Evolutionary conservation across 2,113 vertebrate genomes (phyloP).

Genomic region (Erpornis zantholeuca): DNA sequence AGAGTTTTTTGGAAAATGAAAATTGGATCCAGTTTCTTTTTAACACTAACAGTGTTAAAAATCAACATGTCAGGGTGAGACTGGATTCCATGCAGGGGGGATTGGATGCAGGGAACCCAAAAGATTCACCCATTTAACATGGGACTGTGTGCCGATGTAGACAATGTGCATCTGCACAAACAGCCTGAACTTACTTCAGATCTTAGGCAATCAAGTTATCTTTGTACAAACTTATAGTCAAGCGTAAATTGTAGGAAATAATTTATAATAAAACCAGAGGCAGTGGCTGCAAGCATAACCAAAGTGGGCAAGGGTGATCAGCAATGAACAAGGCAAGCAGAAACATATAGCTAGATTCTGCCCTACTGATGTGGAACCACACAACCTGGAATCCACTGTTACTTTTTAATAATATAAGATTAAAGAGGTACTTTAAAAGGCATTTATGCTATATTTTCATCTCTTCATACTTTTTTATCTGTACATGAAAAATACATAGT

Average conservation of each 20-base stretch:
- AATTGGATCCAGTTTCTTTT: neutral
- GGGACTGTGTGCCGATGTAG: fast-evolving
- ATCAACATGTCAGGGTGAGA: neutral
- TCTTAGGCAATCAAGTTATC: neutral
- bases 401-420: neutral
- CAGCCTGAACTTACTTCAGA: neutral
- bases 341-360: neutral
- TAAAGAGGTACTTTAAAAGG: neutral
- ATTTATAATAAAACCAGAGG: neutral
- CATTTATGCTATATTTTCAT: neutral
- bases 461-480: neutral
- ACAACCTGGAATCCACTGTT: neutral
- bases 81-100: neutral
- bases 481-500: neutral
- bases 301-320: neutral
- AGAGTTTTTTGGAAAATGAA: neutral
- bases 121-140: neutral
- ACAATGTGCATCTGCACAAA: neutral
- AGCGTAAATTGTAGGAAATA: neutral
- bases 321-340: neutral
- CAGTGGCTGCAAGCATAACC: neutral
- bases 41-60: neutral
- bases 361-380: neutral
- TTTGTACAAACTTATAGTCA: neutral
- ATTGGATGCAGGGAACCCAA: neutral